Percentiles rank a stretch among this genome's conserved stretches.
Evolutionary conservation across 2,888 invertebrate species (phyloP).

Genomic region (Lasioglossum leucozonium): DNA sequence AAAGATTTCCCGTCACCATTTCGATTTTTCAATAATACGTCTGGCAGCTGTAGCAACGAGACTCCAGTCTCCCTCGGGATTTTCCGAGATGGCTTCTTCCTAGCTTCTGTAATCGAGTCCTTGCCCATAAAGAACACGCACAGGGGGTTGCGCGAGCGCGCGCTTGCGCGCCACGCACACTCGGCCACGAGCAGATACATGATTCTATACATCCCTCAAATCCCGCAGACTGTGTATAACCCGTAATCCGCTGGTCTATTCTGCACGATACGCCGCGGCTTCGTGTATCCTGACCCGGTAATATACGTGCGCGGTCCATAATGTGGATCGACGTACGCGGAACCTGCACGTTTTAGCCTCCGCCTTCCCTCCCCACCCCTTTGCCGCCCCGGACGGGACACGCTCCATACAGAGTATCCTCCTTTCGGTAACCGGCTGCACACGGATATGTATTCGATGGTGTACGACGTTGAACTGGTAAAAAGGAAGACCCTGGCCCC

Average conservation of each 20-base stretch:
- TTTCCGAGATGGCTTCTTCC: conserved; percentile 76
- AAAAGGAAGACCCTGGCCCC: conserved; percentile 79
- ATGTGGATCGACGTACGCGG: conserved; percentile 63
- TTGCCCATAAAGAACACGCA: conserved; percentile 35
- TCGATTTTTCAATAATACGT: conserved; percentile 40
- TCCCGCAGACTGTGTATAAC: conserved; percentile 76
- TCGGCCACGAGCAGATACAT: conserved; percentile 33
- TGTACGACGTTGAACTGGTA: conserved; percentile 66
- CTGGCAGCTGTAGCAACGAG: conserved; percentile 44
- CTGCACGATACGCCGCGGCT: conserved; percentile 67
- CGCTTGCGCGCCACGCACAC: conserved; percentile 33
- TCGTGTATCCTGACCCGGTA: conserved; percentile 68
- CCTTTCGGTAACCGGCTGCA: conserved; percentile 3
- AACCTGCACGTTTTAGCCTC: conserved; percentile 39
- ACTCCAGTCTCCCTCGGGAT: conserved; percentile 75
- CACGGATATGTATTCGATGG: conserved; percentile 19
- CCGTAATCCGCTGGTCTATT: conserved; percentile 76
- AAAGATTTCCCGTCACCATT: conserved; percentile 11
- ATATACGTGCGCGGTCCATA: conserved; percentile 68
- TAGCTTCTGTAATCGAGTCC: conserved; percentile 76
- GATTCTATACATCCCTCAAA: conserved; percentile 68
- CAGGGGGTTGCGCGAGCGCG: conserved; percentile 24
- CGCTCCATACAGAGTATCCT: conserved; percentile 1
- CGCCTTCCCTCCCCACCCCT: background rate
- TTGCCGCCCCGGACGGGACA: background rate